Percentiles rank a stretch among this genome's conserved stretches.
Evolutionary conservation across 2,797 vertebrate genomes (phyloP).

Genomic region (Hypotaenidia philippensis): DNA sequence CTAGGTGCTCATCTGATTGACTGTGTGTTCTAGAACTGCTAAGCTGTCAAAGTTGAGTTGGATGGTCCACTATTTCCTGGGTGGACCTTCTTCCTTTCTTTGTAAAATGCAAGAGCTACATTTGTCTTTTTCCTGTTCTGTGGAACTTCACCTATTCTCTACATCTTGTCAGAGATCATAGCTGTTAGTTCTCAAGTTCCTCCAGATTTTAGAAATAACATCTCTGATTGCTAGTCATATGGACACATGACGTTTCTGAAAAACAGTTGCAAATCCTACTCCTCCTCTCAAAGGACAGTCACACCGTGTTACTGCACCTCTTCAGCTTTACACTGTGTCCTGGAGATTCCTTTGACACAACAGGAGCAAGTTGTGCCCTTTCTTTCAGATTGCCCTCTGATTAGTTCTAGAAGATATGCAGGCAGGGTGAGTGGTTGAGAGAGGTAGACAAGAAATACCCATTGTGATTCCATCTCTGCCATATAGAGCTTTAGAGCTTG

Average conservation of each 20-base stretch:
- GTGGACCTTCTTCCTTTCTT: not conserved
- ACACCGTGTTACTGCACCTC: not conserved
- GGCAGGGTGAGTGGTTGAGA: not conserved
- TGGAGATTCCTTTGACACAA: not conserved
- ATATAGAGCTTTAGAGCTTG: not conserved
- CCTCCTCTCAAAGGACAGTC: not conserved
- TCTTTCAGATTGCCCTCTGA: not conserved
- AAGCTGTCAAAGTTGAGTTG: not conserved
- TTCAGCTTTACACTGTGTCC: not conserved
- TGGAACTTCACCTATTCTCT: not conserved
- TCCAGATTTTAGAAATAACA: not conserved
- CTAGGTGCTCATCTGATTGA: not conserved
- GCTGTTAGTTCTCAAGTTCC: not conserved
- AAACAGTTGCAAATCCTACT: not conserved
- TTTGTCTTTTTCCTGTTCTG: not conserved
- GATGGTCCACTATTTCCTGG: not conserved
- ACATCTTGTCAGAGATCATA: not conserved
- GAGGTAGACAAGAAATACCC: not conserved
- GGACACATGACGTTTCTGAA: not conserved
- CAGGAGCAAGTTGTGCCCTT: not conserved
- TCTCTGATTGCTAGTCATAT: not conserved
- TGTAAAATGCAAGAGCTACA: not conserved
- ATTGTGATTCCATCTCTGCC: not conserved
- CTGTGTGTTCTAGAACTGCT: not conserved
- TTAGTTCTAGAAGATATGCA: not conserved